Percentiles rank a stretch among this genome's conserved stretches.
phyloP scores from a whole-genome alignment of 2,888 invertebrate genomes.

The Pandemis corylana region DNA sequence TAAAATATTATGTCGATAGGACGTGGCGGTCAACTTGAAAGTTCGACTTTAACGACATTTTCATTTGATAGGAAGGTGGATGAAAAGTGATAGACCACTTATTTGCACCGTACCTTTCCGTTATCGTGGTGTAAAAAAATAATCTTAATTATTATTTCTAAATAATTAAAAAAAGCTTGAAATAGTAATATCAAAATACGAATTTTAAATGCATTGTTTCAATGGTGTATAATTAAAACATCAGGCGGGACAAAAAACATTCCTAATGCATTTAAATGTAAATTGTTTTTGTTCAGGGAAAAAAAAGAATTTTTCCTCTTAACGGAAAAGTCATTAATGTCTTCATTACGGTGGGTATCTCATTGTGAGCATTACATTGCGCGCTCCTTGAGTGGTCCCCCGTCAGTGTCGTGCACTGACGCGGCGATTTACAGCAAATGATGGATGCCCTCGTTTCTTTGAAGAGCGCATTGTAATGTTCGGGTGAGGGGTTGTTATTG shows the following conservation, averaged over 20 bases:
- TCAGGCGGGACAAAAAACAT: conserved; percentile 9
- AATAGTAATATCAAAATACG: background rate
- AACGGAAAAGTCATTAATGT: conserved; percentile 45
- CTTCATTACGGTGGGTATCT: conserved; percentile 42
- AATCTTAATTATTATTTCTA: too few relatives aligned
- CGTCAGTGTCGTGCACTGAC: conserved; percentile 36
- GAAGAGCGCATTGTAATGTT: conserved; percentile 36
- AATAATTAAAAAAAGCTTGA: background rate
- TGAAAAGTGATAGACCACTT: too few relatives aligned
- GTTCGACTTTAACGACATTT: too few relatives aligned
- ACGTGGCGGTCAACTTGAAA: too few relatives aligned
- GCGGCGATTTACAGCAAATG: conserved; percentile 44
- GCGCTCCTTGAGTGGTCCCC: conserved; percentile 37
- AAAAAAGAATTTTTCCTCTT: conserved; percentile 21
- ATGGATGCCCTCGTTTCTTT: conserved; percentile 44
- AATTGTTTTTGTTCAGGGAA: conserved; percentile 19
- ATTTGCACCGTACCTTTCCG: too few relatives aligned
- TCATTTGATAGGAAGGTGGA: too few relatives aligned
- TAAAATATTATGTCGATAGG: too few relatives aligned
- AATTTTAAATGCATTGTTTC: background rate
- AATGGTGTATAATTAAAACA: conserved; percentile 15
- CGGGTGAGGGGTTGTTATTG: conserved; percentile 31
- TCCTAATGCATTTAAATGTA: conserved; percentile 20
- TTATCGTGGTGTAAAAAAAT: background rate
- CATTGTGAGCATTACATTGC: conserved; percentile 39